Evolutionary conservation across 2,797 vertebrate genomes (phyloP).

Genomic region (Poliocrania exsul): DNA sequence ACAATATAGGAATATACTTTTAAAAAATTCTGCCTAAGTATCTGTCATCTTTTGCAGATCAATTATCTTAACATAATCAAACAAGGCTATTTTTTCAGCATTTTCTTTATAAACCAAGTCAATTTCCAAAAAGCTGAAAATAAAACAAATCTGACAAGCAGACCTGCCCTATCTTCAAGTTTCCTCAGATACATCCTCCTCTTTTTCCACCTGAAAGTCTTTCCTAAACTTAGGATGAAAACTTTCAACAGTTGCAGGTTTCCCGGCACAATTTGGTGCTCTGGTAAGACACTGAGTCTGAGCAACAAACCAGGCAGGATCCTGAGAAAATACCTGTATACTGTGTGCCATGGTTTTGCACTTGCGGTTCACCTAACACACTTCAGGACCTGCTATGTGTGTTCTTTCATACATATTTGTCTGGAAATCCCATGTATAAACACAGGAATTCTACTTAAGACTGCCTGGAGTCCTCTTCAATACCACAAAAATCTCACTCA

Average conservation of each 20-base stretch:
- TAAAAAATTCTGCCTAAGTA: neutral
- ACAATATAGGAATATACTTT: neutral
- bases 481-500: neutral
- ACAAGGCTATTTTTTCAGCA: neutral
- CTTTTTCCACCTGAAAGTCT: neutral
- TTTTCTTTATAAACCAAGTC: neutral
- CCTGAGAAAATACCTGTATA: neutral
- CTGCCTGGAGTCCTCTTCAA: neutral
- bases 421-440: neutral
- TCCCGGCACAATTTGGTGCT: neutral
- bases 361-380: neutral
- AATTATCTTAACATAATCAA: neutral
- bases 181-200: neutral
- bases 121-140: neutral
- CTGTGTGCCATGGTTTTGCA: no score
- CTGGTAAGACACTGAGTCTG: neutral
- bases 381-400: neutral
- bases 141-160: neutral
- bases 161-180: neutral
- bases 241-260: neutral
- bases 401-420: accelerated
- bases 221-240: neutral
- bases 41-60: neutral
- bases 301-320: neutral
- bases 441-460: neutral